Evolutionary conservation across 2,113 vertebrate genomes (phyloP), one percentile per base, ranked within the genome.

Genomic region (Carassius auratus): DNA sequence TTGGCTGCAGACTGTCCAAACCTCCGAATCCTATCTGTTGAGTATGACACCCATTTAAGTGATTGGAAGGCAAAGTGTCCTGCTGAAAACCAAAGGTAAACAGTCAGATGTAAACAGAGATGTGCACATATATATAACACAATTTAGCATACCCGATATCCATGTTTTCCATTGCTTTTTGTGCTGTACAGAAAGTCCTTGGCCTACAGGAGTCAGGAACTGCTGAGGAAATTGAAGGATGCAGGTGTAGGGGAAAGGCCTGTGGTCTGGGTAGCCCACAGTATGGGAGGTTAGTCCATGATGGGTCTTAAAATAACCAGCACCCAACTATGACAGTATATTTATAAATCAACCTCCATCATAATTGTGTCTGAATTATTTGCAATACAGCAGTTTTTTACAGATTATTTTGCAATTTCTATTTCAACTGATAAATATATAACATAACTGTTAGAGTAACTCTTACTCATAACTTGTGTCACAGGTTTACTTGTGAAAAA

Each of bases 161-260:
- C 42, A 19, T 30, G 48, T 21, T 21, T 52, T 4, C 69, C 2
- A 45, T 14, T 52, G 1, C 15, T 80, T n/a, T 83, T 45, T 42
- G 21, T 23, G 68, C 66, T 89, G 73, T 89, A 74, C 93, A 99
- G 98, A 90, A 97, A 96, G 89, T 97, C 98, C 19, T 93, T 99
- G 92, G 97, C 97, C 68, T 97, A 95, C 93, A 95, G 97, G 90
- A 99, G 97, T 93, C 92, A 86, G 76, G 97, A 99, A 90, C 95
- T 99, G 76, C 96, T 99, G 10, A 94, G 94, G 50, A 99, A 99
- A 91, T 95, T 99, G 86, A 96, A 95, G 92, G 93, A 94, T 64
- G 98, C 98, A 8, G 98, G 98, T 21, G 94, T 99, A 78, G 97
- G 98, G 88, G 95, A 98, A n/a, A 95, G 97, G 87, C 98, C 98